Percentiles rank a stretch among this genome's conserved stretches.
Evolutionary conservation across 2,797 vertebrate genomes (phyloP).

Genomic region (Poeciliopsis gracilis): DNA sequence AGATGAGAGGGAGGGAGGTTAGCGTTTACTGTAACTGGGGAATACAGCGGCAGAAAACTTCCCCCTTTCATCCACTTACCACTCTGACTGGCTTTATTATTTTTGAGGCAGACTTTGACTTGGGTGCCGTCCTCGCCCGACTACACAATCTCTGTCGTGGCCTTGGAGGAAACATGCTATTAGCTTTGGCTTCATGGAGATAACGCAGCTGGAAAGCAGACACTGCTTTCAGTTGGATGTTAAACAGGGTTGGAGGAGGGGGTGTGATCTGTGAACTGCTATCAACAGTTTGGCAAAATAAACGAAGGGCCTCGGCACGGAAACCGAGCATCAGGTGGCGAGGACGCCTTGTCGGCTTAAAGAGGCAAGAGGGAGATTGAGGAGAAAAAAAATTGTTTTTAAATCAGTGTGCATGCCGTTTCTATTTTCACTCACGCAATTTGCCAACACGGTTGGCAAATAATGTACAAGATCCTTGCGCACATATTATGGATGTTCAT

Average conservation of each 20-base stretch:
- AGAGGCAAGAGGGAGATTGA: not conserved
- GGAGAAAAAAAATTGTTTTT: no score
- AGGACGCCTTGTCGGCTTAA: conserved; percentile 12
- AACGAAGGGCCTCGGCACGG: conserved; percentile 3
- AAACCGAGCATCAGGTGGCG: conserved; percentile 8
- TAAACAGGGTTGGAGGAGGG: not conserved
- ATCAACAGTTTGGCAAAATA: conserved; percentile 7
- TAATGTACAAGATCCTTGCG: not conserved
- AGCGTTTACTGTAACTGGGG: conserved; percentile 58
- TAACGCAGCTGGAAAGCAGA: conserved; percentile 32
- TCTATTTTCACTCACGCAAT: not conserved
- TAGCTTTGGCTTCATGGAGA: conserved; percentile 31
- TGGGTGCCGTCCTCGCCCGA: conserved; percentile 24
- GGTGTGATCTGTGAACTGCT: conserved; percentile 20
- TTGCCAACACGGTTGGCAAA: not conserved
- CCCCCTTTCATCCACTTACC: conserved; percentile 33
- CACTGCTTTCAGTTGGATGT: conserved; percentile 6
- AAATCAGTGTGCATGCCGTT: not conserved
- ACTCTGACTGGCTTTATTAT: conserved; percentile 21
- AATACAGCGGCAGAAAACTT: conserved; percentile 48
- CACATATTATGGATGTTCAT: not conserved
- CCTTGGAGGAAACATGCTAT: conserved; percentile 24
- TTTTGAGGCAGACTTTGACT: conserved; percentile 25
- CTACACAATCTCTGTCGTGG: conserved; percentile 23
- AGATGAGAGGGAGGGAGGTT: not conserved